Evolutionary conservation across 2,113 vertebrate genomes (phyloP).

Genomic region (Gymnorhina tibicen): DNA sequence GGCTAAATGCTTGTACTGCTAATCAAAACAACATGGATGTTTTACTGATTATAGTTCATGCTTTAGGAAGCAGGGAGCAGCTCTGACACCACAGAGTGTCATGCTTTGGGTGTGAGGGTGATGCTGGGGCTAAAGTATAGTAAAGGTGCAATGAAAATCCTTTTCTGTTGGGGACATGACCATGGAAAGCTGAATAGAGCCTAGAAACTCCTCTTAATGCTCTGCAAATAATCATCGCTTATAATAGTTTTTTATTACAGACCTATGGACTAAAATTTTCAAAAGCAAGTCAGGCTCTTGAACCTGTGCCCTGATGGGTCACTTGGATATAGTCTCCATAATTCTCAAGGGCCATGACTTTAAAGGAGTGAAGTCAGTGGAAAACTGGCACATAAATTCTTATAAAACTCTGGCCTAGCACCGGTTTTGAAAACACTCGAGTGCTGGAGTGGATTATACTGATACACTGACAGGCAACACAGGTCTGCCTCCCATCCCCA

Average conservation of each 20-base stretch:
- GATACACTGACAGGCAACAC: neutral
- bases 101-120: neutral
- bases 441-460: neutral
- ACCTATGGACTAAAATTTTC: neutral
- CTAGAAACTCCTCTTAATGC: neutral
- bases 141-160: neutral
- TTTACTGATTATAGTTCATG: neutral
- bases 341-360: neutral
- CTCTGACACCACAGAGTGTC: neutral
- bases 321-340: neutral
- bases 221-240: neutral
- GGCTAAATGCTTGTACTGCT: neutral
- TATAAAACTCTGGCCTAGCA: neutral
- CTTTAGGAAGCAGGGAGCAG: neutral
- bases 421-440: fast-evolving
- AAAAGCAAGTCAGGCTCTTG: neutral
- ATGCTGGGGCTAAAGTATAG: neutral
- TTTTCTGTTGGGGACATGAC: neutral
- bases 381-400: neutral
- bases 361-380: neutral
- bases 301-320: neutral
- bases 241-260: neutral
- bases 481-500: neutral
- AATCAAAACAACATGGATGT: neutral
- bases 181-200: neutral